A percentile compares a stretch with the other conserved stretches of the same genome.
Conservation (phyloP, 2,797 vertebrate genomes). For the Leptoclinus maculatus region DNA sequence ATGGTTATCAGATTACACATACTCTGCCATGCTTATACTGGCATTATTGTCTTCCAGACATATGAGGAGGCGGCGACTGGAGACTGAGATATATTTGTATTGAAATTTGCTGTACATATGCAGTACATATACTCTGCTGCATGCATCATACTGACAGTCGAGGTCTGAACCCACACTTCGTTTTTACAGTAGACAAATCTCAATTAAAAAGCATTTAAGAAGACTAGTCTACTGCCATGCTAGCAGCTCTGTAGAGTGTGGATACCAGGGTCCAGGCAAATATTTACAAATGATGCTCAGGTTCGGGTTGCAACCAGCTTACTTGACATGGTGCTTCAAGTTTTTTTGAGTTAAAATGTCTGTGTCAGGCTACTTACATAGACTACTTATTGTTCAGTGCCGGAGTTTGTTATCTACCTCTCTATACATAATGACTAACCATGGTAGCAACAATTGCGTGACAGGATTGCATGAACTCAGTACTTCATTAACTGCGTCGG, state of each 20-base stretch:
- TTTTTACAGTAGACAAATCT: neutral
- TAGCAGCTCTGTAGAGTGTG: neutral
- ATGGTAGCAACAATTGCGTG: neutral
- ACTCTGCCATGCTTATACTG: constrained; percentile 10
- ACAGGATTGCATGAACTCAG: neutral
- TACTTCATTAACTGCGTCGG: neutral
- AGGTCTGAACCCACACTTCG: neutral
- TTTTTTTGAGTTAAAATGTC: neutral
- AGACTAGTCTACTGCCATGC: neutral
- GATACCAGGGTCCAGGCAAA: neutral
- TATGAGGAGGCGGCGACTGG: constrained; percentile 15
- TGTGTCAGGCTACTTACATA: neutral
- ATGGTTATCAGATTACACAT: constrained; percentile 45
- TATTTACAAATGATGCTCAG: neutral
- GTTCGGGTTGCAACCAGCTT: neutral
- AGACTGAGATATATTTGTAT: neutral
- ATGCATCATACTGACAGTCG: constrained; percentile 10
- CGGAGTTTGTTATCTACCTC: neutral
- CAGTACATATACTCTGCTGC: neutral
- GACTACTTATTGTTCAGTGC: neutral
- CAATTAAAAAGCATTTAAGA: neutral
- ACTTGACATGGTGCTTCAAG: neutral
- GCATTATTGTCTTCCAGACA: constrained; percentile 34
- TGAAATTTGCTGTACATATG: neutral
- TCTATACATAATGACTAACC: neutral